A percentile compares a stretch with the other conserved stretches of the same genome.
Evolutionary conservation across 2,888 invertebrate genomes (phyloP).

Genomic region (Eupsilia transversa): DNA sequence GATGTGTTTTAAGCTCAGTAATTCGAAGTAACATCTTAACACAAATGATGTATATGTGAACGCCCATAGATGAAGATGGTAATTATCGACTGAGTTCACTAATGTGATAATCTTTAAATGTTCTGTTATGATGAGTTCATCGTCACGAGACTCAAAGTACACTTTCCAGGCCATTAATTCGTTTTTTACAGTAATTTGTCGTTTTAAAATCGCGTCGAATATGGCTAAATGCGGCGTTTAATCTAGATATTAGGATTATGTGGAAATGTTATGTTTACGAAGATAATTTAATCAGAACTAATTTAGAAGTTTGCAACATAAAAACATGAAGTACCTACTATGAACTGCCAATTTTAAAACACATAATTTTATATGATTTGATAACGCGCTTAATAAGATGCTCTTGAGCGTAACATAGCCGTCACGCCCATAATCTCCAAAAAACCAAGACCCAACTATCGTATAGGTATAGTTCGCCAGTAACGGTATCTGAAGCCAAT

Average conservation of each 20-base stretch:
- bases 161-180: slow-evolving; percentile 79
- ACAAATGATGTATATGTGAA: slow-evolving; percentile 87
- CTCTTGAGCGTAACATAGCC: slow-evolving; percentile 42
- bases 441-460: slow-evolving; percentile 31
- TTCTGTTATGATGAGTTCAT: slow-evolving; percentile 88
- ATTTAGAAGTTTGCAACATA: neutral
- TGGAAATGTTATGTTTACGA: neutral
- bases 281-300: neutral
- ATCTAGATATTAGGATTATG: neutral
- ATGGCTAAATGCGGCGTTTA: neutral
- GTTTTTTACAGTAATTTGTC: slow-evolving; percentile 72
- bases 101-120: slow-evolving; percentile 86
- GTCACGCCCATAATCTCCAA: slow-evolving; percentile 55
- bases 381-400: slow-evolving; percentile 40
- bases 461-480: slow-evolving; percentile 23
- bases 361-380: slow-evolving; percentile 38
- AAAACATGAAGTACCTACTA: neutral
- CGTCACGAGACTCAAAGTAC: slow-evolving; percentile 71
- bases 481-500: slow-evolving; percentile 50
- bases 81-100: slow-evolving; percentile 85
- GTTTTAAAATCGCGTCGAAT: slow-evolving; percentile 1
- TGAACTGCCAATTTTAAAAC: slow-evolving; percentile 14
- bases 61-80: slow-evolving; percentile 85
- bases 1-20: slow-evolving; percentile 73
- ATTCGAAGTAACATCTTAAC: slow-evolving; percentile 88